These are phyloP conservation scores for Cassiopea xamachana DNA, from an alignment of 30 jellyfish, hydroid and myxozoan genomes.

Conservation along the genomic window DNA sequence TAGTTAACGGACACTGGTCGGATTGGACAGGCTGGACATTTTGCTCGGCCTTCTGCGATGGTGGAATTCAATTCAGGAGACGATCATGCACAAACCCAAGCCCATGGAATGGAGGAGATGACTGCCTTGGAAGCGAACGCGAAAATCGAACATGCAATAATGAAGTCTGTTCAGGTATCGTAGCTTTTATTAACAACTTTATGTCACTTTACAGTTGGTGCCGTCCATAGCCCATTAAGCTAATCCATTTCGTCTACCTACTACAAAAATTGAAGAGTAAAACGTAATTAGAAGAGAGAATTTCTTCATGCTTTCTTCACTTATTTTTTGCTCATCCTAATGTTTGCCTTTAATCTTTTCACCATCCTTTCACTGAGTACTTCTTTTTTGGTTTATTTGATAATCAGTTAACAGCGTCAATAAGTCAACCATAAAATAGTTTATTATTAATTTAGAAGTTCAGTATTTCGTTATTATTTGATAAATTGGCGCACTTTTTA, in stretches of 20 bases:
- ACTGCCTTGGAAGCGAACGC: constrained; percentile 3
- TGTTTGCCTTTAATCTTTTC: too few species aligned
- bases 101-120: constrained; percentile 53
- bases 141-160: constrained; percentile 8
- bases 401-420: not conserved
- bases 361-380: too few species aligned
- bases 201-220: too few species aligned
- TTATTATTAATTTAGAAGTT: not conserved
- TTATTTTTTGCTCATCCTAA: too few species aligned
- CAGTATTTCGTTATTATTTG: not conserved
- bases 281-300: too few species aligned
- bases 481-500: not conserved
- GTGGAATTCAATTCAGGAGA: constrained; percentile 15
- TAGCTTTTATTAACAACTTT: not conserved
- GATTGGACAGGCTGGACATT: constrained; percentile 54
- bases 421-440: not conserved
- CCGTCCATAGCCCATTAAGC: too few species aligned
- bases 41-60: constrained; percentile 35
- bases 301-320: too few species aligned
- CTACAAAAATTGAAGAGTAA: too few species aligned
- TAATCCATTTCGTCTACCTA: too few species aligned
- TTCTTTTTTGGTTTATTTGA: too few species aligned
- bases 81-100: constrained; percentile 31
- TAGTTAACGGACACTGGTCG: constrained; percentile 58
- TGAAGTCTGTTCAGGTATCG: constrained; percentile 22